Evolutionary conservation across 1,140 invertebrate genomes (phyloP), one percentile per base, ranked within the genome.

Genomic region (Penaeus chinensis): DNA sequence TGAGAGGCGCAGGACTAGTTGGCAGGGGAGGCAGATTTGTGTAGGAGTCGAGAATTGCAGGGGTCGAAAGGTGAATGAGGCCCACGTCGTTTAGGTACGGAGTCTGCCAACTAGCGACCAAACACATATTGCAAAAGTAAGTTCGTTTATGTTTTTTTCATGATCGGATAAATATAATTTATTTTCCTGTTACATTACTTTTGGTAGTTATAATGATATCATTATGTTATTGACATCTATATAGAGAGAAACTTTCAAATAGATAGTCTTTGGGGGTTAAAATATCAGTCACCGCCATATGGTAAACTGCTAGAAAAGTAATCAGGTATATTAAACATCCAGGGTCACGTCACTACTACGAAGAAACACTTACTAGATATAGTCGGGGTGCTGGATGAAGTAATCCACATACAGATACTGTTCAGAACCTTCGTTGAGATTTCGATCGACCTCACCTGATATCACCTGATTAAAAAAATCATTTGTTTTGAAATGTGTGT

Each of bases 31-130:
- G 27, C n/a, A 74, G 42, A 20, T 10, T 24, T 32, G 71, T 74
- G 27, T 74, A 74, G 0, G 27, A 27, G n/a, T 74, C 71, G 1
- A 74, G 24, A 2, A 74, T 24, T 74, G 71, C 71, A 74, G 27
- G 71, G 19, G 71, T 74, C 27, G 27, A 19, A 3, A 74, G 42
- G n/a, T 74, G 71, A 32, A 74, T 74, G 42, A 74, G 71, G 27
- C 7, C 71, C n/a, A 74, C 71, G 42, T 74, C 71, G 42, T 74
- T 74, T 27, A 32, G 71, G 42, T 74, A 74, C 19, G 71, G 71
- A 19, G 27, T 74, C 71, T 11, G 71, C 71, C 71, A 74, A 37
- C 71, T 74, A 37, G 27, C 19, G n/a, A 32, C 27, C 5, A 74
- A 74, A n/a, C 27, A 74, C 27, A 10, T 3, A n/a, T 19, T 74